Percentiles rank a stretch among this genome's conserved stretches.
phyloP scores from a whole-genome alignment of 2,797 vertebrate species.

The Mormyrops boulengeri region DNA sequence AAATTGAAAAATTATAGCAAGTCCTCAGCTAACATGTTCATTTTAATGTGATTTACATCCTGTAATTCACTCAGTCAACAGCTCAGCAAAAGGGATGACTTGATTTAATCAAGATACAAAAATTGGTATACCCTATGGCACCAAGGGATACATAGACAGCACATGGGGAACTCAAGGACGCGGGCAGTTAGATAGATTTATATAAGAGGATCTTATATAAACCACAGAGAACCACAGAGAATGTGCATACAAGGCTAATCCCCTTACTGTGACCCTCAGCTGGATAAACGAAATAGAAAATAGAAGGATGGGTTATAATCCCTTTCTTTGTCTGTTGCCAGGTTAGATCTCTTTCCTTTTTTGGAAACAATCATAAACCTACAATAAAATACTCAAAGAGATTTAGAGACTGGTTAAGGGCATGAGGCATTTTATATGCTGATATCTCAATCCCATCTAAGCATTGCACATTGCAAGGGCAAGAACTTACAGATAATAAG shows the following conservation, averaged over 20 bases:
- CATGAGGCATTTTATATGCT: neutral
- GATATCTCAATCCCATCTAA: neutral
- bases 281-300: neutral
- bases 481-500: neutral
- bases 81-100: neutral
- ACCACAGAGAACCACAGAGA: neutral
- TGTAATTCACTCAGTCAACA: conserved; percentile 1
- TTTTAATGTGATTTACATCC: conserved; percentile 9
- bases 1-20: conserved; percentile 6
- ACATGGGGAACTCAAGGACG: neutral
- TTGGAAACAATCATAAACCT: neutral
- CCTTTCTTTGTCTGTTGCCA: neutral
- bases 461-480: neutral
- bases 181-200: neutral
- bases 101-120: conserved; percentile 1
- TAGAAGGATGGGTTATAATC: neutral
- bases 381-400: neutral
- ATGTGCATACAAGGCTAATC: neutral
- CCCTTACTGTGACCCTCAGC: neutral
- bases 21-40: neutral
- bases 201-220: neutral
- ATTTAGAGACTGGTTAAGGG: neutral
- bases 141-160: neutral
- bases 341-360: neutral
- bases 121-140: neutral